A percentile compares a stretch with the other conserved stretches of the same genome.
Evolutionary conservation across 2,888 invertebrate genomes (phyloP).

Genomic region (Drosophila macrospina): DNA sequence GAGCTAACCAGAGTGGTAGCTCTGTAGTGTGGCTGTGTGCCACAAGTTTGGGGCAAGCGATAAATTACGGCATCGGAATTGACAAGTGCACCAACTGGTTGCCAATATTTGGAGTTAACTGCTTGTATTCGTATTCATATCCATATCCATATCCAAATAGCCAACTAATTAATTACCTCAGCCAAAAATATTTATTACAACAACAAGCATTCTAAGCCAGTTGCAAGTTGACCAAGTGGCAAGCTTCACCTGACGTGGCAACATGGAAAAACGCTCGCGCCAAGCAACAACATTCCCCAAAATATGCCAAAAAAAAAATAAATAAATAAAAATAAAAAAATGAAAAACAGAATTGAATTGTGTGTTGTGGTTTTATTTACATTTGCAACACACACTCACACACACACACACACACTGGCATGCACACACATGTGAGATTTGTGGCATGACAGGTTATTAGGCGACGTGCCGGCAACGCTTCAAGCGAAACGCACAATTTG

Average conservation of each 20-base stretch:
- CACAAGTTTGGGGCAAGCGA: slow-evolving; percentile 25
- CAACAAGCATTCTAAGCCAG: slow-evolving; percentile 66
- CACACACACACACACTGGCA: slow-evolving; percentile 10
- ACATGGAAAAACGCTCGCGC: slow-evolving; percentile 74
- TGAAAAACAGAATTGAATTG: slow-evolving; percentile 62
- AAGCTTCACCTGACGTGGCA: slow-evolving; percentile 71
- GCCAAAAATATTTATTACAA: slow-evolving; percentile 59
- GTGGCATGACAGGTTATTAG: slow-evolving; percentile 84
- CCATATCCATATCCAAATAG: slow-evolving; percentile 43
- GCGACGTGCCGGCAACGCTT: slow-evolving; percentile 70
- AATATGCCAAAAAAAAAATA: slow-evolving; percentile 29
- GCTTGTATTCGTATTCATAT: slow-evolving; percentile 28
- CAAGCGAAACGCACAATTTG: slow-evolving; percentile 72
- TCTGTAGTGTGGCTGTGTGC: slow-evolving; percentile 1
- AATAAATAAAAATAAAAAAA: slow-evolving; percentile 49
- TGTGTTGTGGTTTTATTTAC: slow-evolving; percentile 71
- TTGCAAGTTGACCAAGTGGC: slow-evolving; percentile 53
- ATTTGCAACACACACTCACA: slow-evolving; percentile 54
- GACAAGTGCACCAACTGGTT: slow-evolving; percentile 71
- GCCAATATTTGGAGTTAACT: slow-evolving; percentile 37
- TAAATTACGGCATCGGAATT: slow-evolving; percentile 43
- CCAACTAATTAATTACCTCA: slow-evolving; percentile 75
- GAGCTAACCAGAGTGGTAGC: neutral
- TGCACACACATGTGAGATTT: slow-evolving; percentile 54
- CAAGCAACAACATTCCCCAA: slow-evolving; percentile 70